Conservation (phyloP, 2,113 vertebrate species). For the Corydoras sp. region DNA sequence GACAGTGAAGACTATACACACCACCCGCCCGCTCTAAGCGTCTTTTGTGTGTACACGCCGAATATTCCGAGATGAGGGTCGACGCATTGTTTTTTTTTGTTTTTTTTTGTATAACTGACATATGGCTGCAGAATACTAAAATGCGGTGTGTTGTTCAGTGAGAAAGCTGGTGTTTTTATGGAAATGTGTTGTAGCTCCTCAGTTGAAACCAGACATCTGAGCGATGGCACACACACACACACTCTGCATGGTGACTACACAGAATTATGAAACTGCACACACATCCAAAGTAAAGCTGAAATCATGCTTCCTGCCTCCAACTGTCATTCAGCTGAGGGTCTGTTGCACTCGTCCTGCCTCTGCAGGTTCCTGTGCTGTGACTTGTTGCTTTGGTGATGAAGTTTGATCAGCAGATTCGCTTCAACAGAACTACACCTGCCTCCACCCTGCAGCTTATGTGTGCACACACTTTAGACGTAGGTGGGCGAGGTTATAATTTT, state of each 20-base stretch:
- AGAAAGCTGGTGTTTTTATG: not conserved
- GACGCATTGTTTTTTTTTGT: conserved; percentile 1
- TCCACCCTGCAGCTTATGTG: too few species aligned
- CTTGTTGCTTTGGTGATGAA: not conserved
- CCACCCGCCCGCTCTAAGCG: not conserved
- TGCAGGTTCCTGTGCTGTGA: not conserved
- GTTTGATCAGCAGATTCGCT: too few species aligned
- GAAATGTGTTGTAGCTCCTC: conserved; percentile 4
- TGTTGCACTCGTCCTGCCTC: conserved; percentile 6
- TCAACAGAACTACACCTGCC: too few species aligned
- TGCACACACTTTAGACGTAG: too few species aligned
- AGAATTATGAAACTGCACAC: conserved; percentile 19
- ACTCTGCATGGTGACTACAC: conserved; percentile 8
- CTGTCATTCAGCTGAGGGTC: conserved; percentile 27
- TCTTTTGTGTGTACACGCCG: not conserved
- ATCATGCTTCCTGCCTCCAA: conserved; percentile 18
- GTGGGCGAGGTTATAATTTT: too few species aligned
- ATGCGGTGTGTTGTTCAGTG: conserved; percentile 1
- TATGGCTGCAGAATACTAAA: conserved; percentile 31
- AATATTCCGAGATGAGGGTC: not conserved
- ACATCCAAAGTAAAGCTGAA: not conserved
- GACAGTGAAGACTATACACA: conserved; percentile 1
- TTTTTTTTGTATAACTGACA: conserved; percentile 11
- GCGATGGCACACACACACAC: not conserved
- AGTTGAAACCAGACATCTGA: not conserved